A percentile compares a stretch with the other conserved stretches of the same genome.
Conservation (phyloP, 2,888 invertebrate species). For the Macrosiphum euphorbiae region DNA sequence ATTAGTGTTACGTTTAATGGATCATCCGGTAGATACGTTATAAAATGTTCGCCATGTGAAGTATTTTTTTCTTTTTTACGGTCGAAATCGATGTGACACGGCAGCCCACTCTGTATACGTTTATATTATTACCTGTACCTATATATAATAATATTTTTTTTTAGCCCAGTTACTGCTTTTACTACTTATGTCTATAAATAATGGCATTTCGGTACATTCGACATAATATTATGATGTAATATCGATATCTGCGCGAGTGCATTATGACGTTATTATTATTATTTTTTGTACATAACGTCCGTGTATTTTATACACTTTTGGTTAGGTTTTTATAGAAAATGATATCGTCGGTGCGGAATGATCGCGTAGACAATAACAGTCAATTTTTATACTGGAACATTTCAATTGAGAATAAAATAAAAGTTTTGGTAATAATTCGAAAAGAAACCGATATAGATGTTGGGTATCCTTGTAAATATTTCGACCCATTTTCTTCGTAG, state of each 20-base stretch:
- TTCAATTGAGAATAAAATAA: slow-evolving; percentile 4
- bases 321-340: slow-evolving; percentile 7
- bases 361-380: slow-evolving; percentile 22
- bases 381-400: slow-evolving; percentile 28
- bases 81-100: neutral
- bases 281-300: neutral
- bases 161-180: neutral
- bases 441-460: slow-evolving; percentile 39
- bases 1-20: no score
- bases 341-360: neutral
- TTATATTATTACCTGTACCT: neutral
- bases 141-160: neutral
- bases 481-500: neutral
- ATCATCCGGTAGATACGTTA: no score
- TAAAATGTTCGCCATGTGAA: neutral
- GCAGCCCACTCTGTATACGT: neutral
- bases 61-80: neutral
- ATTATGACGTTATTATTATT: neutral
- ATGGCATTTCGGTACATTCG: neutral
- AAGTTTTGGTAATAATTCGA: slow-evolving; percentile 30
- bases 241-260: neutral
- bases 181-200: neutral
- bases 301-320: neutral
- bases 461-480: neutral
- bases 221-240: neutral